Base-by-base conservation (phyloP, 2,797 vertebrate species). In the Echeneis naucrates region DNA sequence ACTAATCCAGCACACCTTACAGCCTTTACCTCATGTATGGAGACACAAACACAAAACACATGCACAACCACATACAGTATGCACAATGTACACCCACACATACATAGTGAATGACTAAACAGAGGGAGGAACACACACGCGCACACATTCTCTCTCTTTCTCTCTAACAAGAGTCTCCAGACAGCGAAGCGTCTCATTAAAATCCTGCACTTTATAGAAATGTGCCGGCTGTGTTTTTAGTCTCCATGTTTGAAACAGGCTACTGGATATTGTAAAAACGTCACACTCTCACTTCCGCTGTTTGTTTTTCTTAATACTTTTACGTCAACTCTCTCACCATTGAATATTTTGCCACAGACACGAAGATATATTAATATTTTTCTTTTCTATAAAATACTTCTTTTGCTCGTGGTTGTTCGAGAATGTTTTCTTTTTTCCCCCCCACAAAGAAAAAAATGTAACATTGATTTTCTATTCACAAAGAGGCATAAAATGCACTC, bases 161-260 rank as follows among this genome's bases (percentile, higher is more conserved):
- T n/a, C n/a, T 23, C 72, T 81, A 72, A 81, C 60, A 52, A 71
- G 65, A 64, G 52, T 37, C 78, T 64, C 52, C 70, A 78, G 78
- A 88, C 72, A 81, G 56, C 26, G 53, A 80, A 70, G 79, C 66
- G 71, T 81, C 82, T 85, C 85, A 91, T 91, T 87, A 87, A 85
- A 85, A 81, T 19, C 37, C 63, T 74, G 73, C 53, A 73, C 71
- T 76, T 79, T 78, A 74, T 47, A 77, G 84, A 84, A 85, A 79
- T 72, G 79, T 82, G 84, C 67, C 16, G 16, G 57, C 68, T 82
- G 75, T 65, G 24, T 77, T 68, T 78, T 81, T 71, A 78, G 59
- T 68, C 60, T 33, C 26, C 13, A 26, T 38, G 58, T 71, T 72
- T 62, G 75, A 80, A 72, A 59, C 53, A 58, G 75, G 52, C 66